phyloP scores from a whole-genome alignment of 2,888 invertebrate genomes.

The Melikaiella ostensackeni region DNA sequence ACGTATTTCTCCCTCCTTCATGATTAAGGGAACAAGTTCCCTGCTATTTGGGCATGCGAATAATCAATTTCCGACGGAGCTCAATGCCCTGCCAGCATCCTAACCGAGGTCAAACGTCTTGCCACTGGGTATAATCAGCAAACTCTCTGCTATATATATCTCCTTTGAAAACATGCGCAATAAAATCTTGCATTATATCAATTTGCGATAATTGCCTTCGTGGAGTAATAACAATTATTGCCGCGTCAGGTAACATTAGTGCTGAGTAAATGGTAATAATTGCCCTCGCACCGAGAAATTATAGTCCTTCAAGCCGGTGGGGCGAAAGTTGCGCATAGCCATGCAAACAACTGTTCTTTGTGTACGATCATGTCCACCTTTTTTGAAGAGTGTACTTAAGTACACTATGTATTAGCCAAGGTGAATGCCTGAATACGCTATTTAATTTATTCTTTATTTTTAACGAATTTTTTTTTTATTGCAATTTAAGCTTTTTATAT shows the following conservation, averaged over 20 bases:
- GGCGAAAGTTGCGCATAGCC: not conserved
- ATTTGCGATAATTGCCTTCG: constrained; percentile 35
- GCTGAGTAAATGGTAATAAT: constrained; percentile 38
- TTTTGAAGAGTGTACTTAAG: not conserved
- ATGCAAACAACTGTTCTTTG: constrained; percentile 6
- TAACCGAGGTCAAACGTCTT: constrained; percentile 9
- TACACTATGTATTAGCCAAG: not conserved
- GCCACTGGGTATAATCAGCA: not conserved
- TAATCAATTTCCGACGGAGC: constrained; percentile 24
- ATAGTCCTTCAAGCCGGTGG: not conserved
- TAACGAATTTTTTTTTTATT: not conserved
- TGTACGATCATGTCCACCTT: constrained; percentile 4
- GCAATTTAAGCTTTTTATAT: not conserved
- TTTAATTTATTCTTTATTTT: too few species aligned
- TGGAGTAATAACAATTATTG: constrained; percentile 36
- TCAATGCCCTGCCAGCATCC: not conserved
- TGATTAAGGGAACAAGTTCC: constrained; percentile 30
- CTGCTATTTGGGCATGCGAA: constrained; percentile 14
- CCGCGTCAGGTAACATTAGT: constrained; percentile 33
- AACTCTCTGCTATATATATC: constrained; percentile 4
- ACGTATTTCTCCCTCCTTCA: constrained; percentile 16
- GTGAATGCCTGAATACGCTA: not conserved
- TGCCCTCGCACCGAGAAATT: constrained; percentile 16
- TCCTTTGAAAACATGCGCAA: constrained; percentile 15
- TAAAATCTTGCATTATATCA: constrained; percentile 36